Base-by-base conservation (phyloP, 2,888 invertebrate genomes). In the Ellobium chinense region DNA sequence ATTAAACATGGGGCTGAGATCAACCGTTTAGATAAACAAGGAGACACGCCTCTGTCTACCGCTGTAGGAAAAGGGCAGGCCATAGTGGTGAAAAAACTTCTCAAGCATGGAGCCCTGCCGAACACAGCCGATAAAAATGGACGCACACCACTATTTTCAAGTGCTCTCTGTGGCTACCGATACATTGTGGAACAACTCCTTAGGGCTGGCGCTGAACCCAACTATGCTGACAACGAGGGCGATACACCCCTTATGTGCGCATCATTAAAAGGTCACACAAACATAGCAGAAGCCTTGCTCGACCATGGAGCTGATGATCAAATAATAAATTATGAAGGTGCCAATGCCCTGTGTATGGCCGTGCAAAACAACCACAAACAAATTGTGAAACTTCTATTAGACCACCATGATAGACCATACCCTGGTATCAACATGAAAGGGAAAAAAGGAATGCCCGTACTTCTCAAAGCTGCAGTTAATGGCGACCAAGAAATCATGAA, bases 221-320 rank as follows among this genome's bases (percentile, higher is more conserved):
- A 76, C 7, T 66, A 56, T 27, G 66, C 31, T 56, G 76, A 76
- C 34, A 34, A 65, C 37, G 65, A 65, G 1, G 76, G 76, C 24
- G 66, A 66, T 27, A 76, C 76, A 56, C 46, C 76, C 18, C 36
- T 76, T 24, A 76, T 76, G 76, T 76, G 76, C 27, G 76, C 76
- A 31, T 65, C 46, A 27, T 66, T 66, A 29, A 66, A 76, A 18
- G 76, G 76, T 21, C 56, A 76, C 18, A 66, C 66, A 9, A 36
- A 36, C 24, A 66, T 76, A 14, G 76, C 27, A 18, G 76, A 76
- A 34, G n/a, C 56, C 5, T 58, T 76, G n/a, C 31, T 76, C 2
- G 27, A 76, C 5, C 24, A 21, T 1, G 66, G 66, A 31, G 76
- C 76, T 34, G 24, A 66, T 65, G 76, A 60, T 27, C 9, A 2